These are phyloP conservation scores for Temnothorax ravouxi DNA, from an alignment of 2,888 invertebrate species.

Conservation along the genomic window DNA sequence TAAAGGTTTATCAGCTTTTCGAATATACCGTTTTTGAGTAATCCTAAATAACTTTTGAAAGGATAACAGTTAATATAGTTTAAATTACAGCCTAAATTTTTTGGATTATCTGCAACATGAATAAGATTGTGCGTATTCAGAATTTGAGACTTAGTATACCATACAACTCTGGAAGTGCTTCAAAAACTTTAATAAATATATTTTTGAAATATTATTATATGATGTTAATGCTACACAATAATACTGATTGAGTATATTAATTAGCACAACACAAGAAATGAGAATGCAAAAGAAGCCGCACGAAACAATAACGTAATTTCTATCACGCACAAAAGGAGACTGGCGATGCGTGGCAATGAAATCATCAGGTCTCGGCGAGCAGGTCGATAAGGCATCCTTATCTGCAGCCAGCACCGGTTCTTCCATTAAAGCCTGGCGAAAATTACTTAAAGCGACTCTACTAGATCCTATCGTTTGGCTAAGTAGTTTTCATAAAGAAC, in stretches of 20 bases:
- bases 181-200: no score
- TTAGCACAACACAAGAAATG: not conserved
- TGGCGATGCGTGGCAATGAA: conserved; percentile 10
- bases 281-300: not conserved
- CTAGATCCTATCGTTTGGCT: conserved; percentile 63
- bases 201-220: not conserved
- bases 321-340: not conserved
- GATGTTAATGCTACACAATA: not conserved
- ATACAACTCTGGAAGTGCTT: no score
- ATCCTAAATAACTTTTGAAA: no score
- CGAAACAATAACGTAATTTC: not conserved
- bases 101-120: no score
- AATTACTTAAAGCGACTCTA: conserved; percentile 60
- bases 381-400: conserved; percentile 57
- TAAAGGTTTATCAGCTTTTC: no score
- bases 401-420: conserved; percentile 20
- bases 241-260: not conserved
- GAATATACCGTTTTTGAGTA: no score
- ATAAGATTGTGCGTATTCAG: no score
- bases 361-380: conserved; percentile 42
- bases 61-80: no score
- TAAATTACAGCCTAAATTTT: no score
- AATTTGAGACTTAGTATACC: no score
- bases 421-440: conserved; percentile 64
- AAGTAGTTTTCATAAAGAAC: conserved; percentile 65